These are phyloP conservation scores for Geococcyx californianus DNA, from an alignment of 2,113 vertebrate genomes.

Conservation along the genomic window DNA sequence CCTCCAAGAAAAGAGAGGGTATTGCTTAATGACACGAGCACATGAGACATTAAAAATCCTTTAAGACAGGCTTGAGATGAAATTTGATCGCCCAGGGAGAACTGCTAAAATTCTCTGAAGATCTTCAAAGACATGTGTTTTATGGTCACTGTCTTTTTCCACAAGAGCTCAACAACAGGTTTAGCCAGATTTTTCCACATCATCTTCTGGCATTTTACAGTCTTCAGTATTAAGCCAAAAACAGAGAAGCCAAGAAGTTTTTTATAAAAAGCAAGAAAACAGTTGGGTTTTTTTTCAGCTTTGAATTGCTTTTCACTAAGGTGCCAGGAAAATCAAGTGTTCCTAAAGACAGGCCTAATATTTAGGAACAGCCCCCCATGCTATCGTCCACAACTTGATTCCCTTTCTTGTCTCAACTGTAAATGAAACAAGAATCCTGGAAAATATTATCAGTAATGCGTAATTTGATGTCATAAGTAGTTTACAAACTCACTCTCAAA, in stretches of 20 bases:
- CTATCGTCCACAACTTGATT: not conserved
- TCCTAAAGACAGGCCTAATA: not conserved
- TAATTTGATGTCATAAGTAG: no score
- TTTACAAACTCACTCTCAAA: not conserved
- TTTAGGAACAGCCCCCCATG: not conserved
- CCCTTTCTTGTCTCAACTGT: not conserved
- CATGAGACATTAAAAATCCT: not conserved
- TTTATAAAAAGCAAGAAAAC: not conserved
- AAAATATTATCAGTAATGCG: no score
- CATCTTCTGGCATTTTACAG: constrained; percentile 13
- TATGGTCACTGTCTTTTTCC: not conserved
- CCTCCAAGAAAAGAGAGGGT: not conserved
- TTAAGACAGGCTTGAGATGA: not conserved
- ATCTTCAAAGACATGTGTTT: constrained; percentile 1
- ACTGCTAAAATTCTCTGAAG: not conserved
- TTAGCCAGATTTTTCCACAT: constrained; percentile 56
- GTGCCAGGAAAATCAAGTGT: constrained; percentile 16
- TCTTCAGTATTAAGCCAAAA: not conserved
- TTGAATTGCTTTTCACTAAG: not conserved
- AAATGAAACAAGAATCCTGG: not conserved
- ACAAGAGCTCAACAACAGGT: not conserved
- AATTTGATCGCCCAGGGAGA: not conserved
- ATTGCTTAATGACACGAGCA: not conserved
- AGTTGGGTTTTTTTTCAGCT: not conserved
- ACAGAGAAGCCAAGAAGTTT: not conserved